Percentiles rank a stretch among this genome's conserved stretches.
These are phyloP conservation scores for Leptinotarsa haldemani DNA, from an alignment of 2,888 invertebrate genomes.

Conservation along the genomic window DNA sequence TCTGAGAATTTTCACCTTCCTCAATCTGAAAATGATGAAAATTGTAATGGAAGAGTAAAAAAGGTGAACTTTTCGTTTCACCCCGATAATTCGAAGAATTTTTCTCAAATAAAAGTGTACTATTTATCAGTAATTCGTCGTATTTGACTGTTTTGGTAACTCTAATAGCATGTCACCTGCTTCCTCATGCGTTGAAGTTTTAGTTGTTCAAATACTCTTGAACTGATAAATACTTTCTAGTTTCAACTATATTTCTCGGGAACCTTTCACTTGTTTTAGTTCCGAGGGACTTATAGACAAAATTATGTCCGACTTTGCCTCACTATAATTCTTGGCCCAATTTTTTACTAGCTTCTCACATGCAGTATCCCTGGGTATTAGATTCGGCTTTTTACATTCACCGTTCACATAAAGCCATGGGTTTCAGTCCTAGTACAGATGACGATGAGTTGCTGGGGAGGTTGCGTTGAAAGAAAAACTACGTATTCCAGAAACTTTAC, in stretches of 20 bases:
- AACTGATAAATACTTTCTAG: conserved; percentile 55
- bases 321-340: conserved; percentile 35
- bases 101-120: neutral
- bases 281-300: conserved; percentile 50
- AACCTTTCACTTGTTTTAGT: conserved; percentile 55
- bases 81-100: neutral
- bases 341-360: conserved; percentile 8
- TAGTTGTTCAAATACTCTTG: conserved; percentile 59
- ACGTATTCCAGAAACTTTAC: too few species aligned
- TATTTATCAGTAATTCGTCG: too few species aligned
- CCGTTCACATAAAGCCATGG: conserved; percentile 39
- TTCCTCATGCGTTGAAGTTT: neutral
- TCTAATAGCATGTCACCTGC: neutral
- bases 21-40: too few species aligned
- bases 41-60: too few species aligned
- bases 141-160: too few species aligned
- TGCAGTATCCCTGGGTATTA: neutral
- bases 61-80: too few species aligned
- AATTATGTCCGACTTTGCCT: conserved; percentile 47
- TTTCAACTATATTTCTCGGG: conserved; percentile 59
- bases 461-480: too few species aligned
- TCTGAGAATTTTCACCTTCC: too few species aligned
- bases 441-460: too few species aligned
- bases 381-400: neutral
- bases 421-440: too few species aligned